Evolutionary conservation across 2,888 invertebrate species (phyloP).

Genomic region (Chalcis sispes): DNA sequence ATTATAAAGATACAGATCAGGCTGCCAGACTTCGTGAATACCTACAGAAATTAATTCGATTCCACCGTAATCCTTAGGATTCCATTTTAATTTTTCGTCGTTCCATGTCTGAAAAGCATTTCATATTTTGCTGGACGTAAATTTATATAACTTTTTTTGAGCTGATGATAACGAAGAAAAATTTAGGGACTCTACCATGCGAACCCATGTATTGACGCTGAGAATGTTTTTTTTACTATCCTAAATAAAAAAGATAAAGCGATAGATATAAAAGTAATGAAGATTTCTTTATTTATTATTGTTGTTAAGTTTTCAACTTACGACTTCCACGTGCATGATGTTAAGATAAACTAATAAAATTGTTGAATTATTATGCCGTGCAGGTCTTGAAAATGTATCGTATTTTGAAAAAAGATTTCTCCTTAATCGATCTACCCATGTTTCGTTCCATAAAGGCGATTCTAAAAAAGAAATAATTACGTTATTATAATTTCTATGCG

Average conservation of each 20-base stretch:
- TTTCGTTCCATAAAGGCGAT: constrained; percentile 77
- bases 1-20: constrained; percentile 86
- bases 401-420: constrained; percentile 79
- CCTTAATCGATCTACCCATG: constrained; percentile 78
- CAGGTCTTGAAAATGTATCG: constrained; percentile 78
- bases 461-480: constrained; percentile 27
- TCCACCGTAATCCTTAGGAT: constrained; percentile 81
- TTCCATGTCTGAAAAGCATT: constrained; percentile 80
- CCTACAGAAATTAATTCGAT: constrained; percentile 80
- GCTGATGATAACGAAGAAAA: constrained; percentile 30
- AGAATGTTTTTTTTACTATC: constrained; percentile 47
- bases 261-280: neutral
- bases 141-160: constrained; percentile 14
- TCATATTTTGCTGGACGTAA: constrained; percentile 42
- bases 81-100: constrained; percentile 86
- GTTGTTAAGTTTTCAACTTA: constrained; percentile 14
- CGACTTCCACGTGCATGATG: constrained; percentile 50
- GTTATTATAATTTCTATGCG: neutral
- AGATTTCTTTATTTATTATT: neutral
- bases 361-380: constrained; percentile 78
- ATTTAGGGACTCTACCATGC: constrained; percentile 46
- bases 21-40: constrained; percentile 87
- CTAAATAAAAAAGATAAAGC: constrained; percentile 8
- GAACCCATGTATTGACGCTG: constrained; percentile 52
- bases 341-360: constrained; percentile 38